Conservation (phyloP, 2,113 vertebrate species). For the Istiophorus platypterus region DNA sequence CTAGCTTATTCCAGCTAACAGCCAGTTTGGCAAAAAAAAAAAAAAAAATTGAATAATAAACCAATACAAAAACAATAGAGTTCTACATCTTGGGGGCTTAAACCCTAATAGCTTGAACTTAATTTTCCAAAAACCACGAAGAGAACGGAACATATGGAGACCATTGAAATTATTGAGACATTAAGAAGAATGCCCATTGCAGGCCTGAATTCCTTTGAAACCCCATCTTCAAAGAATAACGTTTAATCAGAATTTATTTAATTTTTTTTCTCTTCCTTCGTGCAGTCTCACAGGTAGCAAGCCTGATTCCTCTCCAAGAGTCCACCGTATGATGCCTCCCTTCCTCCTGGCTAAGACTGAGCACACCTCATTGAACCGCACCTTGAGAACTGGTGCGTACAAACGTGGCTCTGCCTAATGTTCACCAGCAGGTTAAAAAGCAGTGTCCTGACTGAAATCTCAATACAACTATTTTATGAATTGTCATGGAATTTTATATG, state of each 20-base stretch:
- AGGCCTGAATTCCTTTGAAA: background rate
- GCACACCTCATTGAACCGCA: constrained; percentile 76
- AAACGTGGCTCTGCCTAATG: background rate
- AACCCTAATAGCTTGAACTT: background rate
- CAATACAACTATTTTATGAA: background rate
- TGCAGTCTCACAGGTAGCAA: constrained; percentile 91
- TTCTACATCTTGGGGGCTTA: too few relatives aligned
- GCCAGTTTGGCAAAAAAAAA: too few relatives aligned
- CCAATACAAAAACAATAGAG: too few relatives aligned
- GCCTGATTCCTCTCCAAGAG: constrained; percentile 91
- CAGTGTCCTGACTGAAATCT: background rate
- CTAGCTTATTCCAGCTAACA: too few relatives aligned
- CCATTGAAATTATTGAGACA: too few relatives aligned
- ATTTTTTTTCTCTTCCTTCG: constrained; percentile 33
- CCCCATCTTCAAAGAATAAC: background rate
- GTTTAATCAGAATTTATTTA: background rate
- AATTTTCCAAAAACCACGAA: constrained; percentile 5
- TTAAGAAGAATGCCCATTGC: background rate
- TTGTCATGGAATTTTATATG: background rate
- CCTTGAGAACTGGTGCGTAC: constrained; percentile 86
- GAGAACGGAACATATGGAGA: background rate
- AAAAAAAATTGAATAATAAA: too few relatives aligned
- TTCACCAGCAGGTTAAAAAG: background rate
- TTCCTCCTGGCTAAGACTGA: constrained; percentile 89
- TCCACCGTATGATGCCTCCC: constrained; percentile 89